Percentiles rank a stretch among this genome's conserved stretches.
phyloP scores from a whole-genome alignment of 2,113 vertebrate genomes.

The Nyctereutes procyonoides region DNA sequence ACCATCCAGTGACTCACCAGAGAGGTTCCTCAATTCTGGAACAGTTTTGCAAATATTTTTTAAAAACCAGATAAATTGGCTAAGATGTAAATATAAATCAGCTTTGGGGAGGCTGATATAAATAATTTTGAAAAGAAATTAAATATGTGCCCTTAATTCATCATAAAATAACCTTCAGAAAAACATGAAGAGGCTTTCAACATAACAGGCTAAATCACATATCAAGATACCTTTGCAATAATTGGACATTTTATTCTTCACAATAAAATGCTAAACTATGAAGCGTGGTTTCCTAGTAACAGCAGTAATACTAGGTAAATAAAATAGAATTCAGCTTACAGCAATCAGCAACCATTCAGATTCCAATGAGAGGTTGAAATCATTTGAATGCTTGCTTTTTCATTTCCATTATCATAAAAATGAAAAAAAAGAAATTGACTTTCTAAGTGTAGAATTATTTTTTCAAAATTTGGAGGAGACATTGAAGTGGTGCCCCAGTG shows the following conservation, averaged over 20 bases:
- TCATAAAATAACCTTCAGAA: constrained; percentile 39
- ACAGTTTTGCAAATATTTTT: constrained; percentile 28
- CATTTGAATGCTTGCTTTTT: constrained; percentile 48
- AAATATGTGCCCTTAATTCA: constrained; percentile 46
- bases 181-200: constrained; percentile 35
- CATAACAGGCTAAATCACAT: constrained; percentile 50
- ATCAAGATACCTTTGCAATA: constrained; percentile 46
- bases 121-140: constrained; percentile 61
- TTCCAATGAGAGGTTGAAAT: background rate
- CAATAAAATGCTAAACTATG: constrained; percentile 40
- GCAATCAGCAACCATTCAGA: constrained; percentile 64
- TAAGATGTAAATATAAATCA: constrained; percentile 52
- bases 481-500: background rate
- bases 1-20: background rate
- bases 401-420: constrained; percentile 53
- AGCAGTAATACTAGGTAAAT: constrained; percentile 50
- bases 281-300: constrained; percentile 67
- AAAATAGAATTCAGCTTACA: constrained; percentile 47
- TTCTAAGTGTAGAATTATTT: constrained; percentile 26
- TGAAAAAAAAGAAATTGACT: background rate
- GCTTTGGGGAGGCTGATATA: background rate
- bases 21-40: constrained; percentile 23
- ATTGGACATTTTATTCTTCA: constrained; percentile 60
- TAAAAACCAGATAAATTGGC: constrained; percentile 35
- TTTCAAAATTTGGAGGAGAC: constrained; percentile 16